Evolutionary conservation across 2,797 vertebrate genomes (phyloP).

Genomic region (Megaceryle alcyon): DNA sequence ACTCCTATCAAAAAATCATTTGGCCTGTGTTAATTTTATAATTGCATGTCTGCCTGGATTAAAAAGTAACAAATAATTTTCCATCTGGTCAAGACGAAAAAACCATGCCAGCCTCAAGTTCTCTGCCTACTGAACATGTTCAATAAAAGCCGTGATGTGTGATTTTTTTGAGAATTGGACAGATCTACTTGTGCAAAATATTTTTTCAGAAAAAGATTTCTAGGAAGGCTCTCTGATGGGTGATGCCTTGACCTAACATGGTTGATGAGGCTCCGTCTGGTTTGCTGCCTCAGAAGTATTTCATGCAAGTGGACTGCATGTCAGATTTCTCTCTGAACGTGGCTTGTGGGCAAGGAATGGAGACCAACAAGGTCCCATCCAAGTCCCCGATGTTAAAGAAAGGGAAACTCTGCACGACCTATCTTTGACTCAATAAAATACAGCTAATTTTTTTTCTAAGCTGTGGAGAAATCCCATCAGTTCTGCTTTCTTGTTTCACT

Average conservation of each 20-base stretch:
- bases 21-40: not conserved
- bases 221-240: not conserved
- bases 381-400: not conserved
- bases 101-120: not conserved
- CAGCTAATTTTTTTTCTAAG: not conserved
- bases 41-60: not conserved
- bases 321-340: not conserved
- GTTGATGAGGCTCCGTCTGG: not conserved
- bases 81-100: not conserved
- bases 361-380: not conserved
- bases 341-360: not conserved
- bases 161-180: not conserved
- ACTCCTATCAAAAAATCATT: not conserved
- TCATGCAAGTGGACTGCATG: not conserved
- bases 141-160: not conserved
- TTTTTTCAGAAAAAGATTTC: not conserved
- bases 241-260: not conserved
- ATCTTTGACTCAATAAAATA: not conserved
- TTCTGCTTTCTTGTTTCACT: not conserved
- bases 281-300: not conserved
- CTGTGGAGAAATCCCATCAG: not conserved
- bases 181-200: not conserved
- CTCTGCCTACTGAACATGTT: not conserved
- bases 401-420: not conserved
- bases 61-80: not conserved